phyloP scores from a whole-genome alignment of 2,797 vertebrate genomes.

The Knipowitschia caucasica region DNA sequence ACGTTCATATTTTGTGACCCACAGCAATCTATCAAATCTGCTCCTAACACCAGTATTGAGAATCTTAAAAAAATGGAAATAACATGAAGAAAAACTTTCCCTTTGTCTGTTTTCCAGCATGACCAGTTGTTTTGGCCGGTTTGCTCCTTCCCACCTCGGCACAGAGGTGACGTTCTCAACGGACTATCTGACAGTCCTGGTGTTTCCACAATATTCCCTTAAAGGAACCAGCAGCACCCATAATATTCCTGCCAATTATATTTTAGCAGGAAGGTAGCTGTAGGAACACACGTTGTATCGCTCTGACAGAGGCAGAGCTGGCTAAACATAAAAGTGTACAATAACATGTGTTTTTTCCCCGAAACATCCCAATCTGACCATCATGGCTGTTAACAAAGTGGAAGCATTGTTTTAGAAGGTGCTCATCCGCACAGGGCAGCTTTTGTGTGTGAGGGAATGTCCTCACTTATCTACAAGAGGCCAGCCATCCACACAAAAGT shows the following conservation, averaged over 20 bases:
- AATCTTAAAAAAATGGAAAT: too few relatives aligned
- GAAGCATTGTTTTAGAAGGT: constrained; percentile 27
- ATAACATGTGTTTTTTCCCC: constrained; percentile 18
- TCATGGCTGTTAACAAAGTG: constrained; percentile 39
- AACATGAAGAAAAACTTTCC: too few relatives aligned
- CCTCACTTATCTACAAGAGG: constrained; percentile 11
- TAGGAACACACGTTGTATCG: constrained; percentile 18
- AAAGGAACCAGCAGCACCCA: background rate
- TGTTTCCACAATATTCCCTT: too few relatives aligned
- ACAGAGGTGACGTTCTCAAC: too few relatives aligned
- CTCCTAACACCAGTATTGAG: too few relatives aligned
- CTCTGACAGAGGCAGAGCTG: constrained; percentile 7
- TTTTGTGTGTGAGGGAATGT: constrained; percentile 17
- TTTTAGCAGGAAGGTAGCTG: constrained; percentile 11
- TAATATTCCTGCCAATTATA: background rate
- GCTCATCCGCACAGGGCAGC: constrained; percentile 18
- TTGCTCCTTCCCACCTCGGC: too few relatives aligned
- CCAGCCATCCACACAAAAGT: constrained; percentile 19
- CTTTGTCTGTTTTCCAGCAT: too few relatives aligned
- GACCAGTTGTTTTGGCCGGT: too few relatives aligned
- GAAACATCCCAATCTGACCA: constrained; percentile 29
- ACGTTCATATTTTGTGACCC: too few relatives aligned
- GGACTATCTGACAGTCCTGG: too few relatives aligned
- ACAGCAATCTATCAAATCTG: too few relatives aligned
- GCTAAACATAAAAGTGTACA: constrained; percentile 14